Percentiles rank a stretch among this genome's conserved stretches.
These are phyloP conservation scores for Phalacrocorax brasilianus DNA, from an alignment of 2,113 vertebrate genomes.

Conservation along the genomic window DNA sequence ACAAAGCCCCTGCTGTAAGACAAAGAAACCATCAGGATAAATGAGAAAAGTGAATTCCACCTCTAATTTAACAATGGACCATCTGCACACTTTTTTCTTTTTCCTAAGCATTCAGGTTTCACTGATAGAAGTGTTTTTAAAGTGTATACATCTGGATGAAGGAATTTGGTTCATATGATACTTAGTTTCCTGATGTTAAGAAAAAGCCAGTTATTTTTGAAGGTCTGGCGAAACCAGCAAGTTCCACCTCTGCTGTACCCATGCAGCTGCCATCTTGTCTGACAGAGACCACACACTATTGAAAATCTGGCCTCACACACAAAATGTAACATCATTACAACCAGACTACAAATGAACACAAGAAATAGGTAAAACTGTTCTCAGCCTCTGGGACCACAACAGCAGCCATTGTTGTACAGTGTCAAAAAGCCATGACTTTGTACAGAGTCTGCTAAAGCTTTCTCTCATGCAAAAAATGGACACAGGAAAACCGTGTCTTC, in stretches of 20 bases:
- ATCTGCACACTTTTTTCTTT: neutral
- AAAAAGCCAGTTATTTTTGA: neutral
- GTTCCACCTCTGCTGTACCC: neutral
- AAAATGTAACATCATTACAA: accelerated
- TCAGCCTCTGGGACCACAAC: neutral
- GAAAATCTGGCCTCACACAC: neutral
- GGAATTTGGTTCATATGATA: neutral
- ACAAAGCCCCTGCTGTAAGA: neutral
- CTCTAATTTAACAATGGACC: neutral
- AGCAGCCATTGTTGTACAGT: no score
- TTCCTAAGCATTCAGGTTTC: neutral
- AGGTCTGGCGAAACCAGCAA: neutral
- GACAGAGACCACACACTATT: accelerated
- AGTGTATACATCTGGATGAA: neutral
- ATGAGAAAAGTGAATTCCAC: neutral
- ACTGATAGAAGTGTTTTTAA: neutral
- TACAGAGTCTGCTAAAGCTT: neutral
- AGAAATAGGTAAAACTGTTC: neutral
- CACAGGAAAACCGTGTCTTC: neutral
- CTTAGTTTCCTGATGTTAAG: neutral
- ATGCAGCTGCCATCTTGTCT: no score
- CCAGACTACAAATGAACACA: neutral
- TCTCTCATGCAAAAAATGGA: neutral
- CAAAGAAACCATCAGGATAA: neutral
- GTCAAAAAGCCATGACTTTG: neutral